Percentiles rank a stretch among this genome's conserved stretches.
Conservation (phyloP, 37 sponge, comb jelly and placozoan genomes). For the Geodia barretti region DNA sequence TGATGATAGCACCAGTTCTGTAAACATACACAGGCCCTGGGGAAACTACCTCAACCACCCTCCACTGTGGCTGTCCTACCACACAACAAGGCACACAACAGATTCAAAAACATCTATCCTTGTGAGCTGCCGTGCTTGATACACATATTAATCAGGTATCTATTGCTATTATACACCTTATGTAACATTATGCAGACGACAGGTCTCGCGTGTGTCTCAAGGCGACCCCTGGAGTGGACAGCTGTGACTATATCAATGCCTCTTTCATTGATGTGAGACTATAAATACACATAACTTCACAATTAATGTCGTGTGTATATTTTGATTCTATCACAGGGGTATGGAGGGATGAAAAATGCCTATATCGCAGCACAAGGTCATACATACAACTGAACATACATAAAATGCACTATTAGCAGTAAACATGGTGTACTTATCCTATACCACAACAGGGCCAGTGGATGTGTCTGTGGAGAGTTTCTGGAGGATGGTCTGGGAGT, state of each 20-base stretch:
- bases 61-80: too few species aligned
- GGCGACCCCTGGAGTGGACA: background rate
- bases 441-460: background rate
- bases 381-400: background rate
- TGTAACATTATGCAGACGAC: background rate
- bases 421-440: background rate
- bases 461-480: background rate
- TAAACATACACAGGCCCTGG: too few species aligned
- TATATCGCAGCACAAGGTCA: background rate
- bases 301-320: too few species aligned
- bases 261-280: background rate
- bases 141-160: too few species aligned
- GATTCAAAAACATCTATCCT: background rate
- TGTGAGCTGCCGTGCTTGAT: background rate
- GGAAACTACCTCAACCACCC: too few species aligned
- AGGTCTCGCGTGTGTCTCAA: background rate
- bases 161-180: background rate
- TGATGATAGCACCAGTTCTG: too few species aligned
- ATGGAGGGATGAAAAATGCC: too few species aligned
- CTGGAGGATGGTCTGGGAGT: background rate
- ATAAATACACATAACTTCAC: too few species aligned
- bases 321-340: too few species aligned
- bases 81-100: background rate
- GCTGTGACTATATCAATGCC: conserved; percentile 7
- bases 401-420: too few species aligned